phyloP scores from a whole-genome alignment of 2,113 vertebrate species.

The Hydropotes inermis region DNA sequence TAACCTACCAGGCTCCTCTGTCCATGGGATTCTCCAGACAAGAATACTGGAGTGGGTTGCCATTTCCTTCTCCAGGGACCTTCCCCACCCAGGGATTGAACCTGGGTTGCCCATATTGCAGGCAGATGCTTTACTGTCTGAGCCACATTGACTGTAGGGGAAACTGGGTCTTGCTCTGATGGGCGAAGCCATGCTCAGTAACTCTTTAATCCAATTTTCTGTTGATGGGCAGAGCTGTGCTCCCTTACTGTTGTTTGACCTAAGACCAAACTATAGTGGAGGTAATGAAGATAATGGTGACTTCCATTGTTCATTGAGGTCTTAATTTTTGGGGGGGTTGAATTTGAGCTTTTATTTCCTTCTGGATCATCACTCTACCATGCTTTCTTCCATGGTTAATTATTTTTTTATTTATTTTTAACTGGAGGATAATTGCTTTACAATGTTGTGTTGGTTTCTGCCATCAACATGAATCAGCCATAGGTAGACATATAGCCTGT shows the following conservation, averaged over 20 bases:
- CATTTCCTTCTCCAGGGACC: too few species aligned
- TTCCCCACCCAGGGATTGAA: too few species aligned
- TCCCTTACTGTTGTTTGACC: neutral
- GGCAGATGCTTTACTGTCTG: too few species aligned
- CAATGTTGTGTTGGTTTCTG: neutral
- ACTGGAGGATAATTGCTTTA: neutral
- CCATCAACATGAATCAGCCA: neutral
- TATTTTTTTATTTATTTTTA: neutral
- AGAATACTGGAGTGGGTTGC: too few species aligned
- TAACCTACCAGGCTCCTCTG: too few species aligned
- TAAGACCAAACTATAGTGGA: neutral
- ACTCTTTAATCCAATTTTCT: neutral
- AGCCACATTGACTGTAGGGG: neutral
- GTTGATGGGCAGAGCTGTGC: neutral
- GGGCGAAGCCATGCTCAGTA: neutral
- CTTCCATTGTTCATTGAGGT: neutral
- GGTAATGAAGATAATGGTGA: neutral
- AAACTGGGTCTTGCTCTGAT: neutral
- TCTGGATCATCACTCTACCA: neutral
- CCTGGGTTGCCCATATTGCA: too few species aligned
- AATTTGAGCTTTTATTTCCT: neutral
- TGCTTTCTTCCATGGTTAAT: neutral
- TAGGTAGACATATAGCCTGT: neutral
- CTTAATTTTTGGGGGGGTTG: neutral
- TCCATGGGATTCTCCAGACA: too few species aligned